Conservation (phyloP, 2,113 vertebrate genomes). For the Pygoscelis antarcticus region DNA sequence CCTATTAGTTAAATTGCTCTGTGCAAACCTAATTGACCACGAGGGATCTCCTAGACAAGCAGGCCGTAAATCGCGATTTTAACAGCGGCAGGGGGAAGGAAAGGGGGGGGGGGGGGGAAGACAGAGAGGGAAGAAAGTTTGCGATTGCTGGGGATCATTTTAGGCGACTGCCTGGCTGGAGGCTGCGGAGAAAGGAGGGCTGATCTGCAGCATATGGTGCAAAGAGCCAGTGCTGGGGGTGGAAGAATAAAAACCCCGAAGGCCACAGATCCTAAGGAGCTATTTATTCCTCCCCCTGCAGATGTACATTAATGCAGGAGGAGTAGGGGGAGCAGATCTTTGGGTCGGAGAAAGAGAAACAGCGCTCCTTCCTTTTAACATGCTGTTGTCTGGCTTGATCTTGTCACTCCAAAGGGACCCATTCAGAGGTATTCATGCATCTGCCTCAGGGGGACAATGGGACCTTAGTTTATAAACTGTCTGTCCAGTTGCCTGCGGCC, state of each 20-base stretch:
- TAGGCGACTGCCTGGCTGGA: background rate
- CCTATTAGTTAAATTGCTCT: slow-evolving; percentile 32
- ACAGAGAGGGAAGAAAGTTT: background rate
- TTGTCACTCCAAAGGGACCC: slow-evolving; percentile 95
- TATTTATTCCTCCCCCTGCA: slow-evolving; percentile 83
- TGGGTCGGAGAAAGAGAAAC: slow-evolving; percentile 75
- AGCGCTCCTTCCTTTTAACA: slow-evolving; percentile 85
- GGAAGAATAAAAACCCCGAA: slow-evolving; percentile 14
- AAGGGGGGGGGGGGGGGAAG: background rate
- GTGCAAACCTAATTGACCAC: slow-evolving; percentile 47
- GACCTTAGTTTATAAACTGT: slow-evolving; percentile 93
- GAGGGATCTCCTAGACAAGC: slow-evolving; percentile 3
- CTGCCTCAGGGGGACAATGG: slow-evolving; percentile 92
- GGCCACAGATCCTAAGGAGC: slow-evolving; percentile 63
- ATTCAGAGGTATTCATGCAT: slow-evolving; percentile 98
- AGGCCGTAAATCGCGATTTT: slow-evolving; percentile 18
- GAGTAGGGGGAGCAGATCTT: slow-evolving; percentile 74
- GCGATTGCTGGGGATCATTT: background rate
- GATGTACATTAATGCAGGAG: slow-evolving; percentile 93
- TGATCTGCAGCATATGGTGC: slow-evolving; percentile 74
- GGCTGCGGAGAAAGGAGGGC: slow-evolving; percentile 32
- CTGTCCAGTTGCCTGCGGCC: slow-evolving; percentile 88
- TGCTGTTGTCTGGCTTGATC: slow-evolving; percentile 96
- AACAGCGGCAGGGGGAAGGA: background rate
- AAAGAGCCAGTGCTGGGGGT: background rate